Evolutionary conservation across 2,888 invertebrate species (phyloP), one percentile per base, ranked within the genome.

Genomic region (Sinelater perroti): DNA sequence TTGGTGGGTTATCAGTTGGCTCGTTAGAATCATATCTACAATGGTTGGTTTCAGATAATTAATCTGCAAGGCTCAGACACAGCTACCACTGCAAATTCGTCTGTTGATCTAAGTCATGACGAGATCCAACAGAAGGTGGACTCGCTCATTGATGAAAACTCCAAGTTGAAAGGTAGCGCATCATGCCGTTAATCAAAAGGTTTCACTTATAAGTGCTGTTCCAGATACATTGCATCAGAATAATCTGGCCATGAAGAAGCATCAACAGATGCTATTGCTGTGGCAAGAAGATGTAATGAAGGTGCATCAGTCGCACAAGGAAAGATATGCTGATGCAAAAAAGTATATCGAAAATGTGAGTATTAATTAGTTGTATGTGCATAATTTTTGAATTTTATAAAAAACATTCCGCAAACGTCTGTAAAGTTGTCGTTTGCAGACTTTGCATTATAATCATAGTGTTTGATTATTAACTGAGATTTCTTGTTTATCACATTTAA

Each of bases 201-300:
- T n/a, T n/a, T n/a, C n/a, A n/a, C n/a, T n/a, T n/a, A n/a, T n/a
- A n/a, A n/a, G n/a, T n/a, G 4, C 24, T 45, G 71, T 87, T 26
- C 82, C 82, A 71, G 87, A 87, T 63, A 86, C 86, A 0, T 72
- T 89, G 26, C 80, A 82, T 13, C 83, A 87, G 65, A 89, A 88
- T 69, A 89, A 88, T 65, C 77, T 83, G 35, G 83, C 85, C 0
- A 85, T 88, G 84, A 87, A 86, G 67, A 82, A 85, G 36, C 87
- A 88, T 73, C 85, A 87, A 63, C 77, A 82, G 21, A 79, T 83
- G 40, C 80, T 89, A 28, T 80, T 82, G 0, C 80, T 79, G 0
- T 88, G 87, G 77, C 87, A 87, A 66, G 84, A 86, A 31, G 87
- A 87, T 60, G 85, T 88, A 67, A 76, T 84, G 70, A 81, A 81